Base-by-base conservation (phyloP, 2,888 invertebrate genomes). In the Macrosiphum euphorbiae region DNA sequence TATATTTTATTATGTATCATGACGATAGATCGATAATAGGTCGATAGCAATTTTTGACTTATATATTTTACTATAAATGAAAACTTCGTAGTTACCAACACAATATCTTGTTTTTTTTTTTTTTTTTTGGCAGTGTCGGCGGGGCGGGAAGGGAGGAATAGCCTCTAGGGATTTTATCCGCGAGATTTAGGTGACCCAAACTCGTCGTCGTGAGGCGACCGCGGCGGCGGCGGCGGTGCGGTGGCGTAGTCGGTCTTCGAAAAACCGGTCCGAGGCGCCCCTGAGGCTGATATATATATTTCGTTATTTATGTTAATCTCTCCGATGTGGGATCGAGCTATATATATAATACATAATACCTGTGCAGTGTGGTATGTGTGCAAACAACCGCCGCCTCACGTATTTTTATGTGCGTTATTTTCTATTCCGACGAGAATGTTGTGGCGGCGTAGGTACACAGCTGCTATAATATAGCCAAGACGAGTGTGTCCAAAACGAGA, bases 231-330 rank as follows among this genome's bases (percentile, higher is more conserved):
- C 47, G 61, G 89, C 78, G 50, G 61, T n/a, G 78, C 2, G 85
- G 44, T 86, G 67, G 90, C 67, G 67, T 58, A 58, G 58, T 61
- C 41, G 52, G 88, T 88, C 88, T 88, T 52, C 52, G 88, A n/a
- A 50, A 92, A 93, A 93, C 93, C 93, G 88, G 93, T 93, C 89
- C 47, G 41, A 26, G 26, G 93, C 89, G 93, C 89, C 89, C 88
- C 84, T 58, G 89, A 35, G 89, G 84, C 89, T 93, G 89, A 93
- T 93, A 93, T 89, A 93, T 93, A 90, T 92, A 88, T 88, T 88
- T 88, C 88, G 88, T 89, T 93, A 93, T 93, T 90, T 90, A 93
- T 93, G 93, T 93, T 89, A 93, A 93, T 93, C 92, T 50, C 84
- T 44, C 52, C 10, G 52, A 89, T 93, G 84, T 93, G 84, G 88